Percentiles rank a stretch among this genome's conserved stretches.
phyloP scores from a whole-genome alignment of 1,140 invertebrate species.

The Rhizoglyphus robini region DNA sequence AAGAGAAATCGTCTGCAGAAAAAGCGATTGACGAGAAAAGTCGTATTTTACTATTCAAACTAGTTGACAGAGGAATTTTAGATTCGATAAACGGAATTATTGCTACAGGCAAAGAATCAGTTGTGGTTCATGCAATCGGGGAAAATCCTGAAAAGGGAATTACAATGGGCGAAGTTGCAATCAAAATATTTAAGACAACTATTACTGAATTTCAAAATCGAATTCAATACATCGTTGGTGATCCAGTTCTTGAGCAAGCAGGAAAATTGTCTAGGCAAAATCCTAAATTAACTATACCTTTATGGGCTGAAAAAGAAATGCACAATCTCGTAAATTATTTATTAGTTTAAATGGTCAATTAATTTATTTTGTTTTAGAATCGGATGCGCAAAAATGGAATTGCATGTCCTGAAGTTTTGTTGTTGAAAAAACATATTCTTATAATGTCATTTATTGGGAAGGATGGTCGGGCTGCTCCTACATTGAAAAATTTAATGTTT shows the following conservation, averaged over 20 bases:
- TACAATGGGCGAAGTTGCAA: constrained; percentile 38
- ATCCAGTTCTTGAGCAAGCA: constrained; percentile 56
- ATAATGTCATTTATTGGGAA: constrained; percentile 78
- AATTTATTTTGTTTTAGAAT: constrained; percentile 6
- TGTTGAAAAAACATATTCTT: constrained; percentile 70
- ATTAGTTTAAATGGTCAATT: neutral
- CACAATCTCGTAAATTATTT: constrained; percentile 52
- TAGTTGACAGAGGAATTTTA: constrained; percentile 62
- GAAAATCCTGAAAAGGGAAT: constrained; percentile 21
- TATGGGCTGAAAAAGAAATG: constrained; percentile 89
- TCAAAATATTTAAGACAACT: constrained; percentile 85
- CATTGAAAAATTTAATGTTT: constrained; percentile 55
- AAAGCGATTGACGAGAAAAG: constrained; percentile 67
- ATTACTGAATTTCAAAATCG: constrained; percentile 76
- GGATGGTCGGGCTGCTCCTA: constrained; percentile 57
- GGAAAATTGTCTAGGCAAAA: constrained; percentile 50
- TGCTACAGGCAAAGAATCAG: constrained; percentile 71
- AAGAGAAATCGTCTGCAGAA: constrained; percentile 61
- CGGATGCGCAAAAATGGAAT: constrained; percentile 37
- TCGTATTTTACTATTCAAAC: constrained; percentile 61
- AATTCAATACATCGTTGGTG: constrained; percentile 73
- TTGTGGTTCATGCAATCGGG: constrained; percentile 54
- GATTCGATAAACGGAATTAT: constrained; percentile 66
- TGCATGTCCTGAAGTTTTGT: constrained; percentile 64
- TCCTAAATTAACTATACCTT: constrained; percentile 61